phyloP scores from a whole-genome alignment of 2,113 vertebrate species.

The Himantopus leucocephalus region DNA sequence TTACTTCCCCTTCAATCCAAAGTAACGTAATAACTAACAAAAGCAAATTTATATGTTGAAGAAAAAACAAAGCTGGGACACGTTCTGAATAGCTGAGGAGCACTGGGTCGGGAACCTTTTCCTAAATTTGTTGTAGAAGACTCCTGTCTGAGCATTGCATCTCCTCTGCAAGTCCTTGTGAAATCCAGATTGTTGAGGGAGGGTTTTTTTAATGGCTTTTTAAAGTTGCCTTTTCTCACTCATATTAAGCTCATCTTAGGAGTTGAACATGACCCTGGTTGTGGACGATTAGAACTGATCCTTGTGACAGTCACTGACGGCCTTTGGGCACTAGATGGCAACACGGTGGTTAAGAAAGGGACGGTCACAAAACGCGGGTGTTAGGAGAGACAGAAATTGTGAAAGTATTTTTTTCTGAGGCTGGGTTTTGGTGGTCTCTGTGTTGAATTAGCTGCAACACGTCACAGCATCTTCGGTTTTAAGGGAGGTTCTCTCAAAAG shows the following conservation, averaged over 20 bases:
- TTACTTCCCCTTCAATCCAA: neutral
- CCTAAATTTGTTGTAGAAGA: fast-evolving
- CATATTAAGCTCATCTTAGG: fast-evolving
- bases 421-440: no score
- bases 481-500: neutral
- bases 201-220: neutral
- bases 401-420: fast-evolving
- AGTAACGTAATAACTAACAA: neutral
- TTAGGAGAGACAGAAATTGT: fast-evolving
- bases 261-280: fast-evolving
- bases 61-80: neutral
- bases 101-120: neutral
- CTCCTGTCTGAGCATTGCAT: neutral
- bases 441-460: no score
- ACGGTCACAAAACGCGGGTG: fast-evolving
- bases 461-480: no score
- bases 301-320: neutral
- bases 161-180: neutral
- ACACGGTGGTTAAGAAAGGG: neutral
- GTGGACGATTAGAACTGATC: neutral
- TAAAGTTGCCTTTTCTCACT: neutral
- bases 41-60: neutral
- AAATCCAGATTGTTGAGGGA: fast-evolving
- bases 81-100: neutral
- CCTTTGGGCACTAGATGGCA: neutral